Evolutionary conservation across 2,797 vertebrate species (phyloP), one percentile per base, ranked within the genome.

Genomic region (Acanthiza pusilla): DNA sequence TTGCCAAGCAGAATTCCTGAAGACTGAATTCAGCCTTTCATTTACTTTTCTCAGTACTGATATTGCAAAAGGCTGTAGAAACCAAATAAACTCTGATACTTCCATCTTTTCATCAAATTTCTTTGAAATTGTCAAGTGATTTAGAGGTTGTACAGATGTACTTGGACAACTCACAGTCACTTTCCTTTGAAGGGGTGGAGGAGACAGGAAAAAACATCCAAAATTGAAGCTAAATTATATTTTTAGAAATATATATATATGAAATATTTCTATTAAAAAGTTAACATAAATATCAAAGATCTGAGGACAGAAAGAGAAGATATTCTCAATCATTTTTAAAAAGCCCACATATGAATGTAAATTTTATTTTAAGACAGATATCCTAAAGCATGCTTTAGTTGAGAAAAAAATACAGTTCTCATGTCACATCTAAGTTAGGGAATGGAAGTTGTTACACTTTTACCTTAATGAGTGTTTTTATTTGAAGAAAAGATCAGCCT

Each of bases 171-270:
- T 57, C 16, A 29, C 15, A 34, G 10, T 16, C 16, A 36, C 11
- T 54, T 80, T 66, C n/a, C 8, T 34, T 77, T 54, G n/a, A 50
- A 71, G 13, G 1, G 5, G 3, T 63, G 22, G 25, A 43, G 5
- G 12, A 68, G 3, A 17, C 43, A 81, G 14, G 5, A 48, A 47
- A 66, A 53, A 16, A 2, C 1, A 0, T 9, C 2, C 16, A 1
- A 78, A 70, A 62, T 9, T 4, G 45, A 23, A 90, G 18, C 2
- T 45, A 68, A 66, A 38, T 53, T 18, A 38, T 50, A 23, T 38
- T 42, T 51, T 27, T 30, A 43, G 42, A 26, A n/a, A 55, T 40
- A 38, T 19, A 38, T 16, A 40, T n/a, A 27, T 34, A 19, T 23
- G 2, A 73, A 58, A n/a, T 55, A 71, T 36, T 60, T 26, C 9